Conservation (phyloP, 2,797 vertebrate genomes). For the Orientallactaga sibirica region DNA sequence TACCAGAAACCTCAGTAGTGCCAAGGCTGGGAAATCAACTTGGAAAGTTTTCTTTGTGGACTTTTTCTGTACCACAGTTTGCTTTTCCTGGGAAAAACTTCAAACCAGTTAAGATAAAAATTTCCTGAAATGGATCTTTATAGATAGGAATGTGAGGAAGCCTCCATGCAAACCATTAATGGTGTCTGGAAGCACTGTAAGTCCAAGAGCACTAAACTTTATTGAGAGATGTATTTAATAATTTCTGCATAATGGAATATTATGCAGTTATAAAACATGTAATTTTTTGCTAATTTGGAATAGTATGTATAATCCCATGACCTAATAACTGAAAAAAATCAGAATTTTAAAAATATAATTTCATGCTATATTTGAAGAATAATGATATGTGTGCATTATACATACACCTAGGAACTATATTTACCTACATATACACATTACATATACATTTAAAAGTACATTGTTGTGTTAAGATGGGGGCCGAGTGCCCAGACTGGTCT, state of each 20-base stretch:
- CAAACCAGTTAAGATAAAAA: not conserved
- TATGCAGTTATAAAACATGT: not conserved
- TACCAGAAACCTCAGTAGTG: not conserved
- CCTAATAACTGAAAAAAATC: not conserved
- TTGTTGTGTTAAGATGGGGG: not conserved
- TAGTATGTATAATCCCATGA: not conserved
- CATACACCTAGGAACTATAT: no score
- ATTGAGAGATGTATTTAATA: not conserved
- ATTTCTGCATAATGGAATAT: not conserved
- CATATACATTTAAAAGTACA: not conserved
- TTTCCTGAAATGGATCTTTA: not conserved
- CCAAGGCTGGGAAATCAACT: not conserved
- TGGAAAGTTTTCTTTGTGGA: not conserved
- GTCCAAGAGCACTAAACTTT: not conserved
- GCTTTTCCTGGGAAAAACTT: not conserved
- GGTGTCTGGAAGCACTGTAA: not conserved
- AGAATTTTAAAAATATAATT: not conserved
- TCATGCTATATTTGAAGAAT: not conserved
- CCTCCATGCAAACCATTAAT: not conserved
- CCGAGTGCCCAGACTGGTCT: not conserved
- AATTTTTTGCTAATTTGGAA: not conserved
- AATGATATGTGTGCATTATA: not conserved
- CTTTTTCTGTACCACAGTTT: not conserved
- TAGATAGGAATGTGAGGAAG: not conserved
- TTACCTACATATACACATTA: not conserved